phyloP scores from a whole-genome alignment of 2,888 invertebrate genomes.

The Trichogramma evanescens region DNA sequence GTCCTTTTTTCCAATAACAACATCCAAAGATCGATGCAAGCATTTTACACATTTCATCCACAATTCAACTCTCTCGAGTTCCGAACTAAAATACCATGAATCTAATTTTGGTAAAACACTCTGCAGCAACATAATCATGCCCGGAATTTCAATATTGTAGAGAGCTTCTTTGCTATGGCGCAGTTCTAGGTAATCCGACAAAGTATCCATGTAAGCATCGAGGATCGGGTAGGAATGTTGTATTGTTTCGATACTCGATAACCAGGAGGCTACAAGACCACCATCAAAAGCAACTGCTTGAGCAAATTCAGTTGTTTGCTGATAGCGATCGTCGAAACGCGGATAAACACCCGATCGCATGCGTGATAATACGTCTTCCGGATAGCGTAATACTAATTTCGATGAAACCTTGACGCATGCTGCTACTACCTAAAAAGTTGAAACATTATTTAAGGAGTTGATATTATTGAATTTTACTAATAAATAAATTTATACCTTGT shows the following conservation, averaged over 20 bases:
- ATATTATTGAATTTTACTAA: neutral
- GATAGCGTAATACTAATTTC: conserved; percentile 39
- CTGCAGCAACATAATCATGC: conserved; percentile 44
- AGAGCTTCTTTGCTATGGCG: conserved; percentile 41
- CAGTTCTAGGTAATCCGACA: conserved; percentile 39
- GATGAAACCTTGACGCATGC: conserved; percentile 40
- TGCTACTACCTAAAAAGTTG: conserved; percentile 29
- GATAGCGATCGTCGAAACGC: conserved; percentile 41
- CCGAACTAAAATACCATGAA: conserved; percentile 44
- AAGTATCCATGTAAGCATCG: conserved; percentile 41
- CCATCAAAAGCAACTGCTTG: conserved; percentile 44
- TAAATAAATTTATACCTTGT: conserved; percentile 26
- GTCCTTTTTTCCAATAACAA: conserved; percentile 31
- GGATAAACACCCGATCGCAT: conserved; percentile 43
- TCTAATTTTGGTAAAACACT: conserved; percentile 44
- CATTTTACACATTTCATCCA: conserved; percentile 44
- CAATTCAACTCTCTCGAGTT: conserved; percentile 39
- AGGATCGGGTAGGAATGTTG: conserved; percentile 42
- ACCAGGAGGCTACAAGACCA: conserved; percentile 43
- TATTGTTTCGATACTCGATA: conserved; percentile 44
- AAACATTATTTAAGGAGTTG: neutral
- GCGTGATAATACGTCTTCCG: conserved; percentile 42
- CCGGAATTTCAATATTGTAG: conserved; percentile 42
- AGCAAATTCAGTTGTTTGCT: conserved; percentile 39
- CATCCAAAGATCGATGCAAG: conserved; percentile 40